Evolutionary conservation across 2,888 invertebrate species (phyloP).

Genomic region (Teinopalpus imperialis): DNA sequence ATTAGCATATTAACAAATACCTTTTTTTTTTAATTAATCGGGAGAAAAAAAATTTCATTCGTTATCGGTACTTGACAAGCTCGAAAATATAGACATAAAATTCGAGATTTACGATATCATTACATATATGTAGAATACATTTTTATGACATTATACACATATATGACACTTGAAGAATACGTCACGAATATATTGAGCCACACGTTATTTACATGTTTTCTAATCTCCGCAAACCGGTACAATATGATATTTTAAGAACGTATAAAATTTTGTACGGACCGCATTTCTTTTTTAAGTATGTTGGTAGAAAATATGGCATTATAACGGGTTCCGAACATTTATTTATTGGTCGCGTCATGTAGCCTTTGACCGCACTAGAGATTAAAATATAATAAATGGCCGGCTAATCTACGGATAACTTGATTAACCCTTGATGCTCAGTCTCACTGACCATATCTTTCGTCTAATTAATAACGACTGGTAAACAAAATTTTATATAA

Average conservation of each 20-base stretch:
- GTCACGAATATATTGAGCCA: slow-evolving; percentile 5
- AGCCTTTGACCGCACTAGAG: slow-evolving; percentile 16
- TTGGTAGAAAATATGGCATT: slow-evolving; percentile 8
- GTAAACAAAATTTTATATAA: neutral
- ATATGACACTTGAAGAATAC: slow-evolving; percentile 1
- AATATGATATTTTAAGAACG: slow-evolving; percentile 15
- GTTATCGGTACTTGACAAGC: no score
- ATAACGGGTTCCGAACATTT: slow-evolving; percentile 18
- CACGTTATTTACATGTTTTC: slow-evolving; percentile 24
- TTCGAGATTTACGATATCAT: slow-evolving; percentile 16
- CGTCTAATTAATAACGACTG: neutral
- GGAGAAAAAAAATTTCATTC: no score
- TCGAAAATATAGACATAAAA: slow-evolving; percentile 5
- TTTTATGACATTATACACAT: slow-evolving; percentile 1
- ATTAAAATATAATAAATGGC: slow-evolving; percentile 8
- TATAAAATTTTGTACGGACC: slow-evolving; percentile 7
- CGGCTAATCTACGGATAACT: slow-evolving; percentile 2
- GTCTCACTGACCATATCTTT: neutral
- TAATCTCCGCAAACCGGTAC: slow-evolving; percentile 24
- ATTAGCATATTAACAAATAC: no score
- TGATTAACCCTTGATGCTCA: neutral
- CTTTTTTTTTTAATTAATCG: no score
- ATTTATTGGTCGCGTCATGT: slow-evolving; percentile 14
- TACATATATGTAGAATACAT: slow-evolving; percentile 7
- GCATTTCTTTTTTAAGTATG: slow-evolving; percentile 18